Base-by-base conservation (phyloP, 2,113 vertebrate genomes). In the Regulus satrapa region DNA sequence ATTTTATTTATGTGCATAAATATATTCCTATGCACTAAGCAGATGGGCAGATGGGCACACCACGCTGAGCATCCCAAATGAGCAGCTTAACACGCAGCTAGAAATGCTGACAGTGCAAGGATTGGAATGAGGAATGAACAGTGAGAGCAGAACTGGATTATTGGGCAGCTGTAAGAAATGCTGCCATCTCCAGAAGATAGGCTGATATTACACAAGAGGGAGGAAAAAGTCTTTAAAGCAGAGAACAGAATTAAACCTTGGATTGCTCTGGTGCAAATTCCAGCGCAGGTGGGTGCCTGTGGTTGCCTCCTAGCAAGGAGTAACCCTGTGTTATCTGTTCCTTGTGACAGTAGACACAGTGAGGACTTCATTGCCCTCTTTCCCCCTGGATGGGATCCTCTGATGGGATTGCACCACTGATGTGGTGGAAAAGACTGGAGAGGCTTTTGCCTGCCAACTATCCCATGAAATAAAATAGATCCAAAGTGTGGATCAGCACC, bases 151-250 rank as follows among this genome's bases (percentile, higher is more conserved):
- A 24, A 14, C 7, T 67, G 72, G 58, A 45, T 36, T 63, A 15
- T 36, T 51, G 68, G 83, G n/a, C 64, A 87, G 64, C 64, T 87
- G 16, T 34, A 81, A 95, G 94, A 91, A 94, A 91, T 92, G 61
- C 91, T 94, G 94, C 94, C 94, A 85, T 78, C 89, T 96, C 91
- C 40, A 94, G 93, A 71, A 94, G 6, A 41, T 0, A 34, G 64
- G 14, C 26, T 54, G 76, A 46, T 84, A 92, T 6, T 91, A n/a
- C 96, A 96, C 18, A 48, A 34, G 43, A 19, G 4, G 2, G 20
- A 11, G 9, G 14, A 14, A 2, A 21, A 62, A 28, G 1, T 31
- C 5, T 72, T 86, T 85, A 76, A 71, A 25, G 5, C 28, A 58
- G 48, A 52, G 28, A 71, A 40, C 5, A 71, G 26, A 86, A 59